Conservation (phyloP, 53 echinoderm and acorn worm species). For the Echinarachnius parma region DNA sequence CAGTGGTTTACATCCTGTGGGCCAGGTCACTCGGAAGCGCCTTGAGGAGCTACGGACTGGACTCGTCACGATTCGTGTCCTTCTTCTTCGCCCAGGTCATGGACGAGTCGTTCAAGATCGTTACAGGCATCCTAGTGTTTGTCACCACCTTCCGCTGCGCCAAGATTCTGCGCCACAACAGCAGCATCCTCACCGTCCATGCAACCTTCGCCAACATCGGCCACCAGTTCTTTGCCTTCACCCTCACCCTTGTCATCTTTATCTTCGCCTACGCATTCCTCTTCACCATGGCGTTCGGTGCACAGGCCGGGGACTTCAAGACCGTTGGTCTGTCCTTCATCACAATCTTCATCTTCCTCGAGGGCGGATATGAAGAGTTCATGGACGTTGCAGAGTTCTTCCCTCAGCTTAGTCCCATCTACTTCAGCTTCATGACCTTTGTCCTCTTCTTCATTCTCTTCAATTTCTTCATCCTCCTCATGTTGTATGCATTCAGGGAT, state of each 20-base stretch:
- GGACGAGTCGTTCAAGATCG: constrained; percentile 43
- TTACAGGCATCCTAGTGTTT: constrained; percentile 63
- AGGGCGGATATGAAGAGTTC: constrained; percentile 66
- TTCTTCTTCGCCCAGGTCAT: constrained; percentile 56
- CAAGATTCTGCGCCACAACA: constrained; percentile 87
- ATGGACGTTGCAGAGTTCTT: constrained; percentile 51
- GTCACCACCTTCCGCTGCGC: constrained; percentile 67
- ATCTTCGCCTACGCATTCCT: constrained; percentile 47
- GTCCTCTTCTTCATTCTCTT: constrained; percentile 56
- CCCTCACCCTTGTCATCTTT: constrained; percentile 31
- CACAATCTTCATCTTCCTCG: constrained; percentile 60
- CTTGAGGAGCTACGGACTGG: constrained; percentile 29
- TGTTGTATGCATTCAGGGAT: constrained; percentile 49
- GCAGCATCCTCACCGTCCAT: constrained; percentile 66
- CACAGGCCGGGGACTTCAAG: constrained; percentile 55
- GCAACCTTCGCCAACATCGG: constrained; percentile 47
- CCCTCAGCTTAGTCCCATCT: constrained; percentile 41
- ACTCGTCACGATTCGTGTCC: constrained; percentile 45
- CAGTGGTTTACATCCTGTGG: constrained; percentile 57
- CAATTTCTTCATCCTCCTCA: constrained; percentile 58
- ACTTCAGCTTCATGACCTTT: constrained; percentile 54
- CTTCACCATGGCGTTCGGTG: constrained; percentile 58
- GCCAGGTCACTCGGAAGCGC: constrained; percentile 12
- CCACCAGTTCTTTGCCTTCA: constrained; percentile 38
- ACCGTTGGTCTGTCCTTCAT: constrained; percentile 48